Conservation (phyloP, 2,888 invertebrate species). For the Dicyrtomina minuta region DNA sequence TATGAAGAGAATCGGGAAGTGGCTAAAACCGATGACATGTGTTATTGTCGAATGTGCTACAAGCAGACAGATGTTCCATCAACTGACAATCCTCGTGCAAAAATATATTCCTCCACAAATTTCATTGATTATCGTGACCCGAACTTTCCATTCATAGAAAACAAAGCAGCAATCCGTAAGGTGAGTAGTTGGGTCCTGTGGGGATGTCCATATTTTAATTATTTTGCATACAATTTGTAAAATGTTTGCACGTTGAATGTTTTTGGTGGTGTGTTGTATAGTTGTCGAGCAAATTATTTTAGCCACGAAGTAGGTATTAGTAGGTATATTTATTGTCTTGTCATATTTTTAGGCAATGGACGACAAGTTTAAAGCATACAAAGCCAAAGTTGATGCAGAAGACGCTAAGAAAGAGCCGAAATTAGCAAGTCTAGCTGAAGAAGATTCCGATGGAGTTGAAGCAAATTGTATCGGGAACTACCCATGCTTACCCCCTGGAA, state of each 20-base stretch:
- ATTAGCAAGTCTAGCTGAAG: constrained; percentile 24
- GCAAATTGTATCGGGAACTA: constrained; percentile 40
- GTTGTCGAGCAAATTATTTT: no score
- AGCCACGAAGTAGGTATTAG: no score
- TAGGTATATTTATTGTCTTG: no score
- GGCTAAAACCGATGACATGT: constrained; percentile 37
- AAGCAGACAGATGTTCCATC: constrained; percentile 35
- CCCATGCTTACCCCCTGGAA: constrained; percentile 31
- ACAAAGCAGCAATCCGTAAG: constrained; percentile 34
- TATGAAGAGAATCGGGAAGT: constrained; percentile 44
- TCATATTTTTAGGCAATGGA: constrained; percentile 29
- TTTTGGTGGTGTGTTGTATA: no score
- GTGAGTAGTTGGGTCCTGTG: constrained; percentile 21
- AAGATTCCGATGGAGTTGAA: constrained; percentile 23
- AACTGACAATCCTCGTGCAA: constrained; percentile 31
- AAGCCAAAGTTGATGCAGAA: constrained; percentile 43
- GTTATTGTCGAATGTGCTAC: constrained; percentile 41
- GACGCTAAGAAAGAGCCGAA: constrained; percentile 45
- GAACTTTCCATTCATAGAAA: constrained; percentile 43
- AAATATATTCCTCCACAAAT: constrained; percentile 42
- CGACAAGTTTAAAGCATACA: constrained; percentile 38
- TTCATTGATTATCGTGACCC: constrained; percentile 46
- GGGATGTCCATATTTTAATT: no score
- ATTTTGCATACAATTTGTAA: no score
- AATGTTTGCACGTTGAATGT: no score